Evolutionary conservation across 2,888 invertebrate genomes (phyloP), one percentile per base, ranked within the genome.

Genomic region (Stictocephala bisonia): DNA sequence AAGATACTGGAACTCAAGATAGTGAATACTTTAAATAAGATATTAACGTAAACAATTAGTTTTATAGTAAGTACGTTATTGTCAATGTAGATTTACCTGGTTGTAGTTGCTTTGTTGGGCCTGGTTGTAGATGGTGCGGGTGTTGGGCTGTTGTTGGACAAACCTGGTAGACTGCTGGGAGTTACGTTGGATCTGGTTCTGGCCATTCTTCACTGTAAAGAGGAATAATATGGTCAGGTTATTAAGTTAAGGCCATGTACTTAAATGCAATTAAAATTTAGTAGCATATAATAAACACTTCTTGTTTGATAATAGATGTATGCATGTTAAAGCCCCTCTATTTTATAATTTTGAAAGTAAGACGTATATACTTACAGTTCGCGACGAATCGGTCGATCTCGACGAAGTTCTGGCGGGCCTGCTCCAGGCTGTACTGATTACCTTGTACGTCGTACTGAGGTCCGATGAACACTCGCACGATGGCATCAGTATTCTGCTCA

Each of bases 401-500:
- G 27, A 91, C 86, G 80, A 91, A 91, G 84, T 89, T 88, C 31
- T 87, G 80, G 51, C 89, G 87, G 31, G 76, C 76, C 64, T 80
- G 79, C n/a, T 78, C 74, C 26, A 80, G 71, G 48, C 76, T 75
- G 44, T 79, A 66, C 7, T 82, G 81, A 77, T 88, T 87, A 78
- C 91, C 85, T 77, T 88, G 87, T 60, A 89, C 85, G 80, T 91
- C 90, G 80, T 87, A 86, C 83, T 91, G 91, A 0, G 92, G 92
- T 82, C 90, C 92, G 76, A 91, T 83, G 86, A 88, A 92, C 2
- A 90, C 83, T 75, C 90, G 89, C 2, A 92, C 87, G 13, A 91
- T 88, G 76, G 87, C 87, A 80, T 88, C 87, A 6, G 84, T 85
- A 15, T 85, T 80, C 77, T 88, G 87, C 79, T 88, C 87, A 35